Evolutionary conservation across 2,888 invertebrate genomes (phyloP), one percentile per base, ranked within the genome.

Genomic region (Tipula unca): DNA sequence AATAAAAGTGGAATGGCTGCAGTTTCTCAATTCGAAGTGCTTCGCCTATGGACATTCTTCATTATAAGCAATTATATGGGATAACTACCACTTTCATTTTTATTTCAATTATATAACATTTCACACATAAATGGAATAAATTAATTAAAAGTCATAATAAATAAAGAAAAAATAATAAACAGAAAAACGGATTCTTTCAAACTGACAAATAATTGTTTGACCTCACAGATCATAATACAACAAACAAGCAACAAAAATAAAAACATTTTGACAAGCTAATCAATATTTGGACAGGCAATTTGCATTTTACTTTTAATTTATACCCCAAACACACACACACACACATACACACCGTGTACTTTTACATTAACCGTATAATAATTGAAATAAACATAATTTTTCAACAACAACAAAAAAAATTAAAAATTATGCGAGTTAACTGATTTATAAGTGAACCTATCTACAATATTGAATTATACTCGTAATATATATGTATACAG

Each of bases 131-230:
- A n/a, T n/a, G n/a, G n/a, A n/a, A n/a, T n/a, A 32, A 32, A 69
- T 69, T 69, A 69, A 69, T 69, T 69, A 69, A 69, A 69, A 25
- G 25, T 69, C 48, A 17, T 48, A 48, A 48, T 17, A 17, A 48
- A n/a, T n/a, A n/a, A n/a, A n/a, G n/a, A n/a, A n/a, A n/a, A 17
- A 4, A 32, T 6, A 2, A 6, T 32, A 48, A 48, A 17, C 17
- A 48, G 48, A 69, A 69, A 69, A 69, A 69, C 69, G 25, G 69
- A 69, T 69, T 69, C 69, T 25, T 20, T 69, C 69, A 8, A 69
- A 69, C 69, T 69, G 69, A 25, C 69, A 69, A 69, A 69, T 69
- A 69, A 69, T 69, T 69, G 69, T 69, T 69, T 69, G 69, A 69
- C 69, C 69, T 69, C 69, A 20, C 25, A 69, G 69, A 69, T 69